Evolutionary conservation across 2,113 vertebrate species (phyloP), one percentile per base, ranked within the genome.

Genomic region (Ophiodon elongatus): DNA sequence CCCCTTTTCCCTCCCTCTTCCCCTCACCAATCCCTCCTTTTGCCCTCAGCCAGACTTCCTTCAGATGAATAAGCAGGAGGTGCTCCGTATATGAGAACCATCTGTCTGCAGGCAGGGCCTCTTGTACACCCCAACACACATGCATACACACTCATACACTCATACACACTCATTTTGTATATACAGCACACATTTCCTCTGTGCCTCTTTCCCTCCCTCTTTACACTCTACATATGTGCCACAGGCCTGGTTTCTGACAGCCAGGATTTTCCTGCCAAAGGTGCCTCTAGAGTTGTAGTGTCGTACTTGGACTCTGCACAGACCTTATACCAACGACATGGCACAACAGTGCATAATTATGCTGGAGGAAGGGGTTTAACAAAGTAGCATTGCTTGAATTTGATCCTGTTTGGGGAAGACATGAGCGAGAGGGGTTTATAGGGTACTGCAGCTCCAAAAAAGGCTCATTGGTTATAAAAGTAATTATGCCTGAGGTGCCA

Each of bases 401-500:
- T 75, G 69, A 89, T 85, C 82, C 66, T 87, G 78, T 76, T 76
- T 62, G 27, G n/a, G 37, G 31, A 14, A 65, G 72, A 83, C 62
- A 14, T 41, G 69, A 72, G 70, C 7, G 4, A 13, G 54, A 57
- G 54, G 7, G 11, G 59, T 83, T 83, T 73, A 68, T 67, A 77
- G 54, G 31, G 14, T 83, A 75, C 76, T 25, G 54, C 64, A 37
- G 73, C 70, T 79, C 67, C 62, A 47, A 73, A 85, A 78, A 74
- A 85, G 65, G 9, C 81, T 83, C 80, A 79, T 89, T 91, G 84
- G 84, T 90, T 91, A 63, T 85, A 83, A 82, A 90, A 92, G 85
- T 93, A 92, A 91, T 94, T 91, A 91, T 89, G 77, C 85, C 73
- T 79, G 84, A 89, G 90, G 86, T 92, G 85, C 73, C 74, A 87